phyloP scores from a whole-genome alignment of 2,113 vertebrate species.

The Porphyrio hochstetteri region DNA sequence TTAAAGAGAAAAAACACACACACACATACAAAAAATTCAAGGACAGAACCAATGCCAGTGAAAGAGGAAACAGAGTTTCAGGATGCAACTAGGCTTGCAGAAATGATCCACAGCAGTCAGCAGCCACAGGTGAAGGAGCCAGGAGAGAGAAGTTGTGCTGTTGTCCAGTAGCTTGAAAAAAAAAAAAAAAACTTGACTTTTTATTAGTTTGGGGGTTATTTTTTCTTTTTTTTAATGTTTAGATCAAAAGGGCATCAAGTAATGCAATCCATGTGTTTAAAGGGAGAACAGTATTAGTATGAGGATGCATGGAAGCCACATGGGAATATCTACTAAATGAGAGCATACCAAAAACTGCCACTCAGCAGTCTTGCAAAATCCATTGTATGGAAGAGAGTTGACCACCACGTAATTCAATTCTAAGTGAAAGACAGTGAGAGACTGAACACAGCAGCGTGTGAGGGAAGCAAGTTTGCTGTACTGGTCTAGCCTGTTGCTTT shows the following conservation, averaged over 20 bases:
- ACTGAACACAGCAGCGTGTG: not conserved
- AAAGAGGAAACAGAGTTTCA: not conserved
- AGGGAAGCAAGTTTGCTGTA: not conserved
- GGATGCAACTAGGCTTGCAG: not conserved
- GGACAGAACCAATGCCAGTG: not conserved
- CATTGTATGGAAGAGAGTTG: not conserved
- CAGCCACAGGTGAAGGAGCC: not conserved
- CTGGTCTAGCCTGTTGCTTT: not conserved
- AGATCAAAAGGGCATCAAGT: conserved; percentile 57
- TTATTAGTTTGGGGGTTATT: not conserved
- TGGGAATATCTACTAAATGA: conserved; percentile 58
- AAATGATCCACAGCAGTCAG: not conserved
- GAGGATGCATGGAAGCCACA: conserved; percentile 55
- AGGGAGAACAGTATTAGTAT: not conserved
- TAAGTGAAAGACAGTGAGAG: not conserved
- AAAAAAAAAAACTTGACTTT: conserved; percentile 7
- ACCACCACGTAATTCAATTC: not conserved
- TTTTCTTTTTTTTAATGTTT: not conserved
- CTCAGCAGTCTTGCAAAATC: conserved; percentile 30
- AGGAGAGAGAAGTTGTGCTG: not conserved
- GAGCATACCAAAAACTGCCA: not conserved
- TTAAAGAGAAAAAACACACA: not conserved
- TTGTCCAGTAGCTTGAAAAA: conserved; percentile 45
- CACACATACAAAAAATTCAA: not conserved
- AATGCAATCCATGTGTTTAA: conserved; percentile 53